A percentile compares a stretch with the other conserved stretches of the same genome.
phyloP scores from a whole-genome alignment of 2,113 vertebrate species.

The Sitta europaea region DNA sequence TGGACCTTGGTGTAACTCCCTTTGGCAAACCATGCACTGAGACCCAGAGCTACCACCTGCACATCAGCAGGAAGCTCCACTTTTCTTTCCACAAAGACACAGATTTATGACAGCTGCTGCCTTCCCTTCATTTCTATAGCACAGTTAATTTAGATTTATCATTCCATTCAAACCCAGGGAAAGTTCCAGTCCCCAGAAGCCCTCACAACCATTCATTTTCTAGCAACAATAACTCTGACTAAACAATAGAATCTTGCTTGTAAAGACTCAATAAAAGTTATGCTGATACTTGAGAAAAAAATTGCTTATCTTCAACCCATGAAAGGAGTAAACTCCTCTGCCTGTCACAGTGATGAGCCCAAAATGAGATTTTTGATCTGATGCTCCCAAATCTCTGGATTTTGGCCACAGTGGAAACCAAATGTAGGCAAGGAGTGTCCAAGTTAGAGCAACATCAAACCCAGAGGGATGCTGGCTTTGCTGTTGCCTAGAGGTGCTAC shows the following conservation, averaged over 20 bases:
- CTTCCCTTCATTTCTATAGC: constrained; percentile 5
- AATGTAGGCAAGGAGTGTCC: not conserved
- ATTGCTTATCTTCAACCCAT: not conserved
- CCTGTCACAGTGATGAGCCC: not conserved
- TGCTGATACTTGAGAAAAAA: not conserved
- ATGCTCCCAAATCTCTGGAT: not conserved
- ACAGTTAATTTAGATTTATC: constrained; percentile 26
- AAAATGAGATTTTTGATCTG: not conserved
- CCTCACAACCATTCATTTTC: not conserved
- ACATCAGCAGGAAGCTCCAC: not conserved
- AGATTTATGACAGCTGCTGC: constrained; percentile 32
- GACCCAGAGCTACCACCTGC: not conserved
- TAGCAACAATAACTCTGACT: not conserved
- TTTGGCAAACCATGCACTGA: not conserved
- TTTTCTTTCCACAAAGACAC: not conserved
- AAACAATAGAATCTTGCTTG: constrained; percentile 8
- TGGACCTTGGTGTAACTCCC: not conserved
- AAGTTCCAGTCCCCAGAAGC: not conserved
- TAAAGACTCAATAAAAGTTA: not conserved
- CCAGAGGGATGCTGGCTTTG: not conserved
- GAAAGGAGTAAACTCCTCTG: not conserved
- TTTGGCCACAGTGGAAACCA: not conserved
- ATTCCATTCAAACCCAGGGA: constrained; percentile 8
- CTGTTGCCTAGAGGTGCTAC: not conserved
- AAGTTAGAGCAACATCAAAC: not conserved